Evolutionary conservation across 2,797 vertebrate species (phyloP).

Genomic region (Odontamblyopus rebecca): DNA sequence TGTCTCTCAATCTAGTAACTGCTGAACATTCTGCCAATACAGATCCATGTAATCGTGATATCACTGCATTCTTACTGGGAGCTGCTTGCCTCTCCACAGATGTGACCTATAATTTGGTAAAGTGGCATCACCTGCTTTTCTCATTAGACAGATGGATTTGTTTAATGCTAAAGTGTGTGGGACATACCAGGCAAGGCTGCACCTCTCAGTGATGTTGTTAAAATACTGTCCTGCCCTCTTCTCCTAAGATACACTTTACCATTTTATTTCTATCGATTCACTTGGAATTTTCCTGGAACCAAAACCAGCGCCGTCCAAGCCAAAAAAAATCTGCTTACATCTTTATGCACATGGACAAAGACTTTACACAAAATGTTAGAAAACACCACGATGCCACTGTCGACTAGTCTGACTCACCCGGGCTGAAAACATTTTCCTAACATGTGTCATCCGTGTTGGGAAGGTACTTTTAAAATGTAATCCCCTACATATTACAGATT

Average conservation of each 20-base stretch:
- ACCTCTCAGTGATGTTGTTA: neutral
- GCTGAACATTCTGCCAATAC: too few relatives aligned
- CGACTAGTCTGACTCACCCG: slow-evolving; percentile 1
- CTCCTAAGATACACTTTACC: neutral
- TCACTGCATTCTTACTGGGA: too few relatives aligned
- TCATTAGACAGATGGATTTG: neutral
- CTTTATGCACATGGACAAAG: neutral
- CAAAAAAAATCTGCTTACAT: neutral
- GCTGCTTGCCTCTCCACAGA: too few relatives aligned
- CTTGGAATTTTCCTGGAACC: neutral
- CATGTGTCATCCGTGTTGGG: slow-evolving; percentile 32
- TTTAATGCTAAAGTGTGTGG: neutral
- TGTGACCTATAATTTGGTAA: neutral
- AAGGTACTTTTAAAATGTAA: too few relatives aligned
- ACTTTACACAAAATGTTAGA: neutral
- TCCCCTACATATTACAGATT: too few relatives aligned
- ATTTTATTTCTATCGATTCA: neutral
- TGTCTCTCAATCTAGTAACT: too few relatives aligned
- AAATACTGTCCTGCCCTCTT: neutral
- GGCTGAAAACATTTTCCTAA: slow-evolving; percentile 37
- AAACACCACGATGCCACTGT: slow-evolving; percentile 9
- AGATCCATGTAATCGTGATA: too few relatives aligned
- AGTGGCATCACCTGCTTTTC: neutral
- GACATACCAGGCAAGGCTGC: neutral
- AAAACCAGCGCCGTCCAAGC: neutral